Evolutionary conservation across 2,113 vertebrate genomes (phyloP).

Genomic region (Pluvianellus socialis): DNA sequence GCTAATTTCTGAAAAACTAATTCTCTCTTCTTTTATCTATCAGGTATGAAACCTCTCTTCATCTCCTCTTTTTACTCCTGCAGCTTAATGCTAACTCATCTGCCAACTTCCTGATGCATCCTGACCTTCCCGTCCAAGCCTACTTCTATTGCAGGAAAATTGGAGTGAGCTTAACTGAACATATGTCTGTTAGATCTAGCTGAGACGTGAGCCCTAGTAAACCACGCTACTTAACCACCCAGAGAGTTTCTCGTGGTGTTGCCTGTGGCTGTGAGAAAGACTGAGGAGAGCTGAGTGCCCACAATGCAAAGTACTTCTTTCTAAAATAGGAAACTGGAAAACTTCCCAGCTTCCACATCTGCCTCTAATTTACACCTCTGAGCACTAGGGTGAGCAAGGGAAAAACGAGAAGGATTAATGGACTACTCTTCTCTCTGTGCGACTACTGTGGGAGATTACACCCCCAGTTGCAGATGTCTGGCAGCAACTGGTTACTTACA

Average conservation of each 20-base stretch:
- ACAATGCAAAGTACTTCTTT: slow-evolving; percentile 45
- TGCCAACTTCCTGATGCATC: neutral
- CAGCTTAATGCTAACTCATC: neutral
- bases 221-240: slow-evolving; percentile 33
- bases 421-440: neutral
- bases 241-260: slow-evolving; percentile 25
- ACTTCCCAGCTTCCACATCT: slow-evolving; percentile 70
- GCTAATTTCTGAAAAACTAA: neutral
- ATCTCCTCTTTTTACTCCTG: neutral
- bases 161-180: neutral
- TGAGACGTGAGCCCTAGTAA: slow-evolving; percentile 14
- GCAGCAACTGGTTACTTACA: neutral
- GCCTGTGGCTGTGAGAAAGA: slow-evolving; percentile 57
- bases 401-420: slow-evolving; percentile 54
- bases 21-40: neutral
- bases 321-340: slow-evolving; percentile 69
- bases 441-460: neutral
- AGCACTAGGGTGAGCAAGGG: slow-evolving; percentile 20
- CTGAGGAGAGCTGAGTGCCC: slow-evolving; percentile 47
- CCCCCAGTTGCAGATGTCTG: neutral
- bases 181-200: slow-evolving; percentile 22
- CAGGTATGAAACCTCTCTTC: neutral
- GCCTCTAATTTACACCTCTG: slow-evolving; percentile 66
- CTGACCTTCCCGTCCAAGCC: neutral
- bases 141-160: neutral